Conservation (phyloP, 2,888 invertebrate genomes). For the Tillus elongatus region DNA sequence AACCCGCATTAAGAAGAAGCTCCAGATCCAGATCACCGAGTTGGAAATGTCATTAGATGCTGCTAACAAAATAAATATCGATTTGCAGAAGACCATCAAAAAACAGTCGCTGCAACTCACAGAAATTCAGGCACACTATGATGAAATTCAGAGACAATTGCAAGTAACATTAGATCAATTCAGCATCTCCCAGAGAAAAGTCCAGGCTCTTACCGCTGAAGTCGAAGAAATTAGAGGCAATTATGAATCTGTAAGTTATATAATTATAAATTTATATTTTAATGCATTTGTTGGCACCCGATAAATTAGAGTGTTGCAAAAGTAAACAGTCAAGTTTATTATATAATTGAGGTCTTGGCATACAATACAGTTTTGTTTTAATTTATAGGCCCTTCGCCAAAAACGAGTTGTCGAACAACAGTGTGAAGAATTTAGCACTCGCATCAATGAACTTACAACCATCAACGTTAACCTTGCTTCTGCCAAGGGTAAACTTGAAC, state of each 20-base stretch:
- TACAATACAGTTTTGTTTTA: no score
- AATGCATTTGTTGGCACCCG: no score
- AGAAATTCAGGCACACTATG: constrained; percentile 91
- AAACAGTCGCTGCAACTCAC: constrained; percentile 86
- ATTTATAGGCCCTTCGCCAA: constrained; percentile 70
- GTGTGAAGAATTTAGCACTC: constrained; percentile 82
- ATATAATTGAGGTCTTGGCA: no score
- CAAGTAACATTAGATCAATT: constrained; percentile 92
- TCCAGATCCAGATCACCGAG: constrained; percentile 95
- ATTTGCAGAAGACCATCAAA: constrained; percentile 95
- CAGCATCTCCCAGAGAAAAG: constrained; percentile 81
- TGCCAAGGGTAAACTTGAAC: constrained; percentile 90
- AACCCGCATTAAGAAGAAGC: constrained; percentile 96
- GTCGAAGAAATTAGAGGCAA: constrained; percentile 92
- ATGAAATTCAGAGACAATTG: constrained; percentile 91
- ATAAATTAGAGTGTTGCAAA: no score
- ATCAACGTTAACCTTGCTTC: constrained; percentile 93
- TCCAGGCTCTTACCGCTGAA: constrained; percentile 86
- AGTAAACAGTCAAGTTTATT: no score
- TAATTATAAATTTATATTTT: no score
- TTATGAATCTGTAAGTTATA: constrained; percentile 65
- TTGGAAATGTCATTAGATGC: constrained; percentile 93
- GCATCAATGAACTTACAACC: constrained; percentile 89
- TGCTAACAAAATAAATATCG: constrained; percentile 96
- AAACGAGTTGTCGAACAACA: constrained; percentile 85